Evolutionary conservation across 1,140 invertebrate species (phyloP), one percentile per base, ranked within the genome.

Genomic region (Heliconius hermathena): DNA sequence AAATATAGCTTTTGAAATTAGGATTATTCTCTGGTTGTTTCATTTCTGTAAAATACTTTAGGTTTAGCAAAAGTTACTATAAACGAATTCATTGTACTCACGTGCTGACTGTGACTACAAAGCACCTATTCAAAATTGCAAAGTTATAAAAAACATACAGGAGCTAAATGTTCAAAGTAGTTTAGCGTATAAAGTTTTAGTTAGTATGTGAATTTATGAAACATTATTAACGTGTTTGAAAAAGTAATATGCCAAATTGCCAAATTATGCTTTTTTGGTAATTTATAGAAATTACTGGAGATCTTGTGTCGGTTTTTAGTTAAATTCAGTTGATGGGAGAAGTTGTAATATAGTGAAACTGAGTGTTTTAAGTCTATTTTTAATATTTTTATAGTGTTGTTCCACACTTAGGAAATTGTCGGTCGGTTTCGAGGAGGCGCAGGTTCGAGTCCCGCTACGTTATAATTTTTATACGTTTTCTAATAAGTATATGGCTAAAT

Each of bases 81-180:
- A 66, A 66, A 66, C 60, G 11, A 66, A 66, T 26, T 26, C 60
- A 66, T 66, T 66, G 22, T 57, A 22, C n/a, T n/a, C 54, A 22
- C 54, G 54, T 26, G 60, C 60, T 29, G 22, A 16, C 60, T 26
- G 60, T 29, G 22, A 66, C 26, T 29, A 66, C 20, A 66, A 66
- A 66, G 60, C 60, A 66, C 60, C 60, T 26, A 66, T 66, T 66
- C 60, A 66, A 66, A 66, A 66, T 66, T 26, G 60, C 60, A 66
- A 66, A 66, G 22, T 66, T 66, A 66, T 9, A 66, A 66, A 66
- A 66, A 66, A 26, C 60, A 66, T 66, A 66, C 57, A 66, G 0
- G 22, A 66, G n/a, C 29, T 66, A 66, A 66, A 66, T 66, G 60
- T 66, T 29, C 3, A 11, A 26, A 66, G 60, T 29, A 66, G 60